Evolutionary conservation across 2,113 vertebrate genomes (phyloP), one percentile per base, ranked within the genome.

Genomic region (Paraplagusia blochii): DNA sequence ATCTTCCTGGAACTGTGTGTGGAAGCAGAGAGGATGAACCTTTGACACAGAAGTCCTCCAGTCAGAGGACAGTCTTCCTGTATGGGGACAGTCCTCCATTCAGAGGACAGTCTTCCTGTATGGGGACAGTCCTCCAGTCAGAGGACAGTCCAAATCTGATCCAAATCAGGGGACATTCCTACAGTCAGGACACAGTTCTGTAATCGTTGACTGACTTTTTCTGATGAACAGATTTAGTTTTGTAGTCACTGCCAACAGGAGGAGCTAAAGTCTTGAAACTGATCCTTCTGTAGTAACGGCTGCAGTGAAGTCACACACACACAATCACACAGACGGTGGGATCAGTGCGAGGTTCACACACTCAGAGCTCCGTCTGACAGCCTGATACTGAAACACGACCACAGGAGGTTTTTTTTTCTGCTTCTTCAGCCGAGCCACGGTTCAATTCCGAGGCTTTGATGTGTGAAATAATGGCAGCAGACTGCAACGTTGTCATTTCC

Each of bases 401-500:
- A 76, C 60, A 61, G 50, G 46, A 58, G 44, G 59, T 18, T n/a
- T 58, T 47, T 61, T 65, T 61, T 67, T 40, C 11, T 38, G 9
- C 36, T 40, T 40, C 10, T 35, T 14, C 69, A 69, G 60, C 53
- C 58, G 14, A 81, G 66, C 36, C 22, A 62, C 49, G 64, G 69
- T 81, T 75, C 75, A 76, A 63, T 88, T 80, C 70, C 53, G 77
- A 61, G 5, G 45, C 82, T 84, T 79, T 82, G 76, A 86, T 87
- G 52, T 85, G 77, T 84, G 79, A 77, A 84, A 83, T 70, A 86
- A 84, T 66, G 61, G 60, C 73, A 71, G 65, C 73, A 40, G 63
- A 81, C 80, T 70, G 67, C 70, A 52, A 58, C 76, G 73, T 69
- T 75, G 79, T 87, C 82, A 81, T 85, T 85, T 85, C 72, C 72